Conservation (phyloP, 2,797 vertebrate species). For the Aplochiton taeniatus region DNA sequence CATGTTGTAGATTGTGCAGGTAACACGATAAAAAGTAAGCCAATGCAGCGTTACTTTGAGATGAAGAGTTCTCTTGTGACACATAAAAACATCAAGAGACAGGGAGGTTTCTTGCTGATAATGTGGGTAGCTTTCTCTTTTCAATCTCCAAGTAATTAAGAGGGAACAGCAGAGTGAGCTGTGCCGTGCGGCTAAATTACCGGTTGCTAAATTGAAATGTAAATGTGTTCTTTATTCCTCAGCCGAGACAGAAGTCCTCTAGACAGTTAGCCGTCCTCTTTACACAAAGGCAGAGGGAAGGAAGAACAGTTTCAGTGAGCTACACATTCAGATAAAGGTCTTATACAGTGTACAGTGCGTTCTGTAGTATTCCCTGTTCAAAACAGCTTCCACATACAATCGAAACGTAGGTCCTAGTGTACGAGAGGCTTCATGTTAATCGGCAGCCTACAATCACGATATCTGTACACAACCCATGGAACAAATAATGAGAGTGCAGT, state of each 20-base stretch:
- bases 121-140: conserved; percentile 30
- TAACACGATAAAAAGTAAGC: no score
- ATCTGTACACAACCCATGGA: no score
- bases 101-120: conserved; percentile 13
- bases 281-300: conserved; percentile 11
- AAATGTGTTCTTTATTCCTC: conserved; percentile 51
- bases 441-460: no score
- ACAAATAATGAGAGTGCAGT: no score
- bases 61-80: not conserved
- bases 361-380: conserved; percentile 21
- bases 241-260: conserved; percentile 23
- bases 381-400: not conserved
- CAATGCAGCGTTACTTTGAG: no score
- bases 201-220: conserved; percentile 57
- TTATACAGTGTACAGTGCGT: no score
- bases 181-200: conserved; percentile 42
- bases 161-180: conserved; percentile 31
- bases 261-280: conserved; percentile 28
- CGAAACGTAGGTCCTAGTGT: no score
- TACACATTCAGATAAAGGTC: conserved; percentile 17
- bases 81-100: conserved; percentile 8
- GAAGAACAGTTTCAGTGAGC: conserved; percentile 2
- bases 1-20: no score
- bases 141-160: conserved; percentile 49
- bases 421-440: no score